Conservation (phyloP, 2,113 vertebrate genomes). For the Rhinogobius similis region DNA sequence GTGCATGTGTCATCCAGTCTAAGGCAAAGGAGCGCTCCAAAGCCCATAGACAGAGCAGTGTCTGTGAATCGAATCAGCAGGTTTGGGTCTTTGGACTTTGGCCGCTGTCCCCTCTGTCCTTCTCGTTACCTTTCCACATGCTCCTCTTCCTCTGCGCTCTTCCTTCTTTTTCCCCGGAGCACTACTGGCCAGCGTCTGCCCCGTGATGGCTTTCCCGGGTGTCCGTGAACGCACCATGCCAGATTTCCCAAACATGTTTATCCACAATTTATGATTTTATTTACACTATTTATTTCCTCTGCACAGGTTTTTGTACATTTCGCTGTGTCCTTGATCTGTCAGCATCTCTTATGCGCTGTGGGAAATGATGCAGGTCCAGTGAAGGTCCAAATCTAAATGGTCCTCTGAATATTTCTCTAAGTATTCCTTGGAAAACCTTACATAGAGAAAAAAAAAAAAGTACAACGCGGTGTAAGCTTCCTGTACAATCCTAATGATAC, state of each 20-base stretch:
- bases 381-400: background rate
- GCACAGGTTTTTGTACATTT: background rate
- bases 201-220: slow-evolving; percentile 74
- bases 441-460: background rate
- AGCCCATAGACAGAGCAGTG: background rate
- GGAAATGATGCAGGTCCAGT: slow-evolving; percentile 38
- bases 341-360: slow-evolving; percentile 16
- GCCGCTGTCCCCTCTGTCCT: slow-evolving; percentile 75
- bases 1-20: background rate
- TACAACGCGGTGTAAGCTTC: no score
- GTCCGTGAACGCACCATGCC: slow-evolving; percentile 43
- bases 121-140: slow-evolving; percentile 76
- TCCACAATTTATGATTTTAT: background rate
- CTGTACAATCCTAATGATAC: no score
- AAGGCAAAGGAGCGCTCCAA: background rate
- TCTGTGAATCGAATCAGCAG: slow-evolving; percentile 75
- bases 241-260: slow-evolving; percentile 6
- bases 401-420: background rate
- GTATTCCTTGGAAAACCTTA: background rate
- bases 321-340: background rate
- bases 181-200: slow-evolving; percentile 63
- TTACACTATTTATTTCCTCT: slow-evolving; percentile 6
- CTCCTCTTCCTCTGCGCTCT: slow-evolving; percentile 66
- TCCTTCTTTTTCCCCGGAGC: slow-evolving; percentile 74
- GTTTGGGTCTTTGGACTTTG: slow-evolving; percentile 68